A percentile compares a stretch with the other conserved stretches of the same genome.
Conservation (phyloP, 2,888 invertebrate genomes). For the Dryobotodes eremita region DNA sequence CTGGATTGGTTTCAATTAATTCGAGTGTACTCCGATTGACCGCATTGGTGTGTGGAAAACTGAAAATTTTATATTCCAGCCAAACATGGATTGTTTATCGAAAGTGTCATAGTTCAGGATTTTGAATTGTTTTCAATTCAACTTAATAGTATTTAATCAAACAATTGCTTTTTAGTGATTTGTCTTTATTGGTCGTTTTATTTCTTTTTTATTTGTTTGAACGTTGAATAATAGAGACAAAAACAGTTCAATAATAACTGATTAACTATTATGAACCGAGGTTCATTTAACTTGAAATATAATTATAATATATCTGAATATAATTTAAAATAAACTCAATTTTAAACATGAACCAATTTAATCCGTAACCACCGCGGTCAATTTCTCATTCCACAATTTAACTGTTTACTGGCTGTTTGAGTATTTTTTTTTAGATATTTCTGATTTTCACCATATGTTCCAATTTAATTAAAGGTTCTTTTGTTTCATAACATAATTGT, state of each 20-base stretch:
- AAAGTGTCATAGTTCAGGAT: too few relatives aligned
- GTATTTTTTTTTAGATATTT: not conserved
- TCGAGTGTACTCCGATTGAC: not conserved
- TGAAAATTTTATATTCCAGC: too few relatives aligned
- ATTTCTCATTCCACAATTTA: constrained; percentile 1
- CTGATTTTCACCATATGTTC: not conserved
- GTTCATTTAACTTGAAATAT: not conserved
- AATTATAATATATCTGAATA: too few relatives aligned
- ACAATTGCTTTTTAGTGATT: not conserved
- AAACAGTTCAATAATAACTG: not conserved
- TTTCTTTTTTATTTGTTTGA: not conserved
- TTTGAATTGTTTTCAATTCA: too few relatives aligned
- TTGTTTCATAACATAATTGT: not conserved
- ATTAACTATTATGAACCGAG: not conserved
- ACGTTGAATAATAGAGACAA: not conserved
- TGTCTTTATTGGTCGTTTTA: not conserved
- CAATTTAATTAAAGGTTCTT: too few relatives aligned
- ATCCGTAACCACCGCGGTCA: not conserved
- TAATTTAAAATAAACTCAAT: constrained; percentile 14
- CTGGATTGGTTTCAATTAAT: constrained; percentile 8
- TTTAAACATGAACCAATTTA: constrained; percentile 8
- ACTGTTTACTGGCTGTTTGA: not conserved
- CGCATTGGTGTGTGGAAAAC: too few relatives aligned
- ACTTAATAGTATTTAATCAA: not conserved
- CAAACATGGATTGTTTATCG: too few relatives aligned